Conservation (phyloP, 2,113 vertebrate species). For the Triplophysa siluroides region DNA sequence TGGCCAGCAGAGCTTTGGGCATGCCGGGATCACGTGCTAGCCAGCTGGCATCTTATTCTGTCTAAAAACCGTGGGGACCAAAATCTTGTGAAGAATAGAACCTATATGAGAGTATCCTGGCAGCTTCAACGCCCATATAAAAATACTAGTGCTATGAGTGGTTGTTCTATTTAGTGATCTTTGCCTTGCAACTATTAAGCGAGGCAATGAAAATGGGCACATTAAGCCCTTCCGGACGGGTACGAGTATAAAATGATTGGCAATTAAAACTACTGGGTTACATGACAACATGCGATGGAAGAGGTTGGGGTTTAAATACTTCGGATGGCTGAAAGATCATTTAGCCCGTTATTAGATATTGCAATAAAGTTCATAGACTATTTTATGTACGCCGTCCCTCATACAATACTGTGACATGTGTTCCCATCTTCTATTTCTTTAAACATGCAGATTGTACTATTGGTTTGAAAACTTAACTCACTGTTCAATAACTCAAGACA, state of each 20-base stretch:
- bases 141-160: slow-evolving; percentile 34
- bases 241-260: slow-evolving; percentile 1
- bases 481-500: slow-evolving; percentile 9
- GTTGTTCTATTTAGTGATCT: slow-evolving; percentile 38
- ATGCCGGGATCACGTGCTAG: slow-evolving; percentile 35
- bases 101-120: slow-evolving; percentile 47
- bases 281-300: slow-evolving; percentile 13
- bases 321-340: slow-evolving; percentile 16
- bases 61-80: slow-evolving; percentile 43
- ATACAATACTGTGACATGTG: neutral
- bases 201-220: slow-evolving; percentile 45
- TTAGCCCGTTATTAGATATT: slow-evolving; percentile 9
- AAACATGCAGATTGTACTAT: neutral
- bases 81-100: slow-evolving; percentile 27
- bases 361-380: neutral
- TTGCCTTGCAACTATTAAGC: slow-evolving; percentile 43
- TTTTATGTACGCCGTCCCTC: neutral
- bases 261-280: slow-evolving; percentile 24
- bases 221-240: slow-evolving; percentile 15
- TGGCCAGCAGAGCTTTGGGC: slow-evolving; percentile 42
- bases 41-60: slow-evolving; percentile 54
- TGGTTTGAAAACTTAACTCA: neutral
- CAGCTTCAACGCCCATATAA: slow-evolving; percentile 47
- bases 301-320: slow-evolving; percentile 4
- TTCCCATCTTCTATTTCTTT: slow-evolving; percentile 1